Conservation (phyloP, 2,888 invertebrate genomes). For the Hartigia nigra region DNA sequence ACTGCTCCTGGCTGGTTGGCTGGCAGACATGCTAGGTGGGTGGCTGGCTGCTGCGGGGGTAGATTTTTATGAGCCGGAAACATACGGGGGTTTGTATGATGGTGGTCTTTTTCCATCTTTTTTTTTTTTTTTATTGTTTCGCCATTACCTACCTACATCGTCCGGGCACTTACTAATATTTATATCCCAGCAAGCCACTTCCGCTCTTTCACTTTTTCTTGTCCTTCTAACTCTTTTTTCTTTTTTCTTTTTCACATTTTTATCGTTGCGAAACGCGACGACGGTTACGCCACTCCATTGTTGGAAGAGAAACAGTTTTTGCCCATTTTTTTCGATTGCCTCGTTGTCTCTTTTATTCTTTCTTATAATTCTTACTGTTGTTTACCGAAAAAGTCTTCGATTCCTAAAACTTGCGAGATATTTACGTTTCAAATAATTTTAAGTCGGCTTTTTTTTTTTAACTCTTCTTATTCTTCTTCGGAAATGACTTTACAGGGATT, state of each 20-base stretch:
- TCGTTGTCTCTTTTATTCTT: background rate
- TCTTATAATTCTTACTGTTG: background rate
- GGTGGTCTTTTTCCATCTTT: background rate
- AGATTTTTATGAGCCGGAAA: slow-evolving; percentile 17
- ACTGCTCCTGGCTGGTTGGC: background rate
- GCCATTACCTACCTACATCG: background rate
- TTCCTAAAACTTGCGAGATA: background rate
- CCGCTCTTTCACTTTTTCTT: background rate
- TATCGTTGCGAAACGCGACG: background rate
- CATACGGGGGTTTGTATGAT: slow-evolving; percentile 17
- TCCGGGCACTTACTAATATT: background rate
- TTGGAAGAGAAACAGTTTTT: background rate
- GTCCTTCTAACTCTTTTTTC: background rate
- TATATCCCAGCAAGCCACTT: background rate
- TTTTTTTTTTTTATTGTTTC: background rate
- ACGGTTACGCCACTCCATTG: background rate
- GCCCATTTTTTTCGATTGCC: background rate
- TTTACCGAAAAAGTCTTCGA: background rate
- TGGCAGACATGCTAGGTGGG: background rate
- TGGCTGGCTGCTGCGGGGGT: background rate
- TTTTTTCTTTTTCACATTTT: background rate
- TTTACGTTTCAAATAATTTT: too few relatives aligned
- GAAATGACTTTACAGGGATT: too few relatives aligned
- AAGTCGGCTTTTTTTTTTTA: too few relatives aligned
- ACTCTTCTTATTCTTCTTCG: too few relatives aligned